Evolutionary conservation across 2,888 invertebrate species (phyloP).

Genomic region (Metellina segmentata): DNA sequence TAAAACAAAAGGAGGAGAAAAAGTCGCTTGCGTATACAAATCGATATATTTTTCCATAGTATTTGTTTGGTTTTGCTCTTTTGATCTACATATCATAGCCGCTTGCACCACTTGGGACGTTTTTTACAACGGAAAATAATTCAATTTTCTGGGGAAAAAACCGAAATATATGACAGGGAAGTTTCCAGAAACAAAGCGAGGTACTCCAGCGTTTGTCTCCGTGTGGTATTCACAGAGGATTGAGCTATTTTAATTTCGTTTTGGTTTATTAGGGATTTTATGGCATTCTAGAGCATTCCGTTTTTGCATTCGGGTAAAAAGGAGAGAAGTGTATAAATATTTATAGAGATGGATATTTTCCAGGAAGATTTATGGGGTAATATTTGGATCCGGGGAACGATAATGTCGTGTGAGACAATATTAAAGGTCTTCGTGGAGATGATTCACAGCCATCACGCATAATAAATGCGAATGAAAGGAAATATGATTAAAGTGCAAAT

Average conservation of each 20-base stretch:
- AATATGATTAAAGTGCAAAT: no score
- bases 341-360: neutral
- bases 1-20: slow-evolving; percentile 40
- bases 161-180: neutral
- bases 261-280: neutral
- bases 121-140: slow-evolving; percentile 10
- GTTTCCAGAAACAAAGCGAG: neutral
- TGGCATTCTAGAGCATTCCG: neutral
- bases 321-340: neutral
- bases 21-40: slow-evolving; percentile 60
- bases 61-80: slow-evolving; percentile 56
- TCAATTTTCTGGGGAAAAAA: slow-evolving; percentile 34
- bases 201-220: neutral
- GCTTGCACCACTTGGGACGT: neutral
- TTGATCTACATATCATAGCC: slow-evolving; percentile 64
- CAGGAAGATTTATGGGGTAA: no score
- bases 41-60: slow-evolving; percentile 67
- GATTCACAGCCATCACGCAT: no score
- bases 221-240: neutral
- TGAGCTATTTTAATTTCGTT: neutral
- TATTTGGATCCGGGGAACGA: no score
- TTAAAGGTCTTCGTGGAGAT: no score
- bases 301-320: neutral
- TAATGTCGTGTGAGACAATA: no score
- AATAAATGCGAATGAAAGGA: no score